phyloP scores from a whole-genome alignment of 2,797 vertebrate species.

The Myotis pilosus region DNA sequence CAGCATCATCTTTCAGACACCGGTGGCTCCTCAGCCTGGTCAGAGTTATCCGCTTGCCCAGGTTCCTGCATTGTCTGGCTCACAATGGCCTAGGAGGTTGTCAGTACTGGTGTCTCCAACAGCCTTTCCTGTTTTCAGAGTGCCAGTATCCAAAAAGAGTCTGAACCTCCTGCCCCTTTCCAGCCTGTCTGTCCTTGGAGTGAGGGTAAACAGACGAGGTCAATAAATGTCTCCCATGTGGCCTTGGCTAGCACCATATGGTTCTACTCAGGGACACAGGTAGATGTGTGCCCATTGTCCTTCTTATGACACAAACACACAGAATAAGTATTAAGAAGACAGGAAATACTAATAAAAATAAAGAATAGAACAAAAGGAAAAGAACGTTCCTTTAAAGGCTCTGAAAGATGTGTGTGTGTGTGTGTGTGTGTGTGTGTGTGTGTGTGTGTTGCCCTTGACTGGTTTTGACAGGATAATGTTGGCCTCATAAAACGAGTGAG shows the following conservation, averaged over 20 bases:
- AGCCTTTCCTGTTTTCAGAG: conserved; percentile 70
- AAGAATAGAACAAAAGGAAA: conserved; percentile 57
- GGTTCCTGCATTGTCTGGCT: background rate
- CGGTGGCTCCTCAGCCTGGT: background rate
- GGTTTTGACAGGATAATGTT: background rate
- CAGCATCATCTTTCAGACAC: background rate
- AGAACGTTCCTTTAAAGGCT: conserved; percentile 39
- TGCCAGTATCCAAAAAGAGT: conserved; percentile 40
- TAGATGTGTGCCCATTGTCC: background rate
- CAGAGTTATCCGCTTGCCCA: background rate
- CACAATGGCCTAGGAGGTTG: background rate
- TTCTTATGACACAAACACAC: conserved; percentile 31
- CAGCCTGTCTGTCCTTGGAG: conserved; percentile 72
- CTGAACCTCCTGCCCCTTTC: conserved; percentile 59
- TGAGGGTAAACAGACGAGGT: conserved; percentile 73
- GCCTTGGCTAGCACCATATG: conserved; percentile 63
- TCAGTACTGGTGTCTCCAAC: background rate
- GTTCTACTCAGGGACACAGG: conserved; percentile 44
- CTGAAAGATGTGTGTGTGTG: conserved; percentile 49
- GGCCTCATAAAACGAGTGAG: background rate
- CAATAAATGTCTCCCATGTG: conserved; percentile 74
- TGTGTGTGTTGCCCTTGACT: background rate
- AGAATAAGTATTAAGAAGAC: conserved; percentile 55
- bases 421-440: too few species aligned
- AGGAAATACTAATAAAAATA: conserved; percentile 64